Evolutionary conservation across 92 coral and sea anemone genomes (phyloP), one percentile per base, ranked within the genome.

Genomic region (Nematostella vectensis): DNA sequence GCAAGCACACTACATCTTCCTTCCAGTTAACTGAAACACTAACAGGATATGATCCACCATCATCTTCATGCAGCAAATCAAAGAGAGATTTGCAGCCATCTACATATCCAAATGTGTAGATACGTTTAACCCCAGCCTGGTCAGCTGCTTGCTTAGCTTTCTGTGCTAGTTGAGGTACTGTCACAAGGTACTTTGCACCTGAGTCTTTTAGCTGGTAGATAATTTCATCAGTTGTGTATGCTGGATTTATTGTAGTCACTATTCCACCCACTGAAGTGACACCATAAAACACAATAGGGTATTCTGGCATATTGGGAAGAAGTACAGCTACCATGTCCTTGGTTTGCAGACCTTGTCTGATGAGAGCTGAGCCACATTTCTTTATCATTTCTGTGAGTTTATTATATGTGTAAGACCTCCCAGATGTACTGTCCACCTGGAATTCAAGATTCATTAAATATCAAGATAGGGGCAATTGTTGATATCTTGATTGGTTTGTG

Each of bases 291-390:
- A 88, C 64, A 37, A 83, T 65, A 15, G 82, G 77, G 50, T 73
- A 87, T 49, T 87, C 96, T 27, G 75, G 64, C 8, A 78, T 67
- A 50, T 87, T 87, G 19, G 85, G 83, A 15, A 77, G 78, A 37
- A 63, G 63, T 11, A 83, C 54, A 29, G 88, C 89, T 4, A 83
- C 33, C 4, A 75, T 76, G 43, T 88, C 96, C 26, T 63, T 74
- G 54, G 71, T 72, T 58, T 30, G 69, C 54, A 88, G 65, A 29
- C 96, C 93, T 40, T 68, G 73, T 39, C 62, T 85, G 43, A 77
- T 57, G 59, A 88, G 65, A 31, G 87, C 87, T 31, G 96, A 88
- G 38, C 81, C 80, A 75, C 77, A 71, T 47, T 71, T 75, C 19
- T 55, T 66, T 47, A 72, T 73, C 29, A 71, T 27, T 25, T 28